A percentile compares a stretch with the other conserved stretches of the same genome.
These are phyloP conservation scores for Hypena proboscidalis DNA, from an alignment of 2,888 invertebrate genomes.

Conservation along the genomic window DNA sequence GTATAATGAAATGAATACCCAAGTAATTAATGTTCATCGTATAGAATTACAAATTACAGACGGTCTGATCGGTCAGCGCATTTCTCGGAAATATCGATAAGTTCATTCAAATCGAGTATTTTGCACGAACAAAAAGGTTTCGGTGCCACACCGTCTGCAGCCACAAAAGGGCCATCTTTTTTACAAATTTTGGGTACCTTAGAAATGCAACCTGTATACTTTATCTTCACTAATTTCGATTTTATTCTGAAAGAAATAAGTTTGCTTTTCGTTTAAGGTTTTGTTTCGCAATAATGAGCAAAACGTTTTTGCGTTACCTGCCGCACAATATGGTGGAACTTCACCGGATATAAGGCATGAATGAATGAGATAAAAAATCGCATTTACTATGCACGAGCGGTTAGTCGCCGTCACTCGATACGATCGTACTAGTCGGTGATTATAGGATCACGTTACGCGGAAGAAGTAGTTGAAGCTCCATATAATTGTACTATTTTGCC, in stretches of 20 bases:
- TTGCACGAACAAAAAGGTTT: slow-evolving; percentile 73
- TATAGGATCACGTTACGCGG: slow-evolving; percentile 76
- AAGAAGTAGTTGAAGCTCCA: slow-evolving; percentile 55
- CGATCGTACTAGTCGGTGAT: slow-evolving; percentile 61
- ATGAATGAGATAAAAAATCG: slow-evolving; percentile 73
- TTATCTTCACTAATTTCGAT: slow-evolving; percentile 51
- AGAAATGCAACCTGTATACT: slow-evolving; percentile 66
- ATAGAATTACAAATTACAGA: slow-evolving; percentile 44
- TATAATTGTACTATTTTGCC: slow-evolving; percentile 38
- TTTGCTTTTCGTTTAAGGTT: slow-evolving; percentile 43
- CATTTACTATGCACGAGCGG: slow-evolving; percentile 82
- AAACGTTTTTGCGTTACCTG: slow-evolving; percentile 71
- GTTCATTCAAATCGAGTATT: slow-evolving; percentile 62
- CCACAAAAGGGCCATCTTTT: slow-evolving; percentile 74
- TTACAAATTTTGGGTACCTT: slow-evolving; percentile 72
- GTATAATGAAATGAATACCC: slow-evolving; percentile 28
- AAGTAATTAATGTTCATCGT: slow-evolving; percentile 34
- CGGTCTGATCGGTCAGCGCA: slow-evolving; percentile 43
- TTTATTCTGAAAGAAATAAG: slow-evolving; percentile 46
- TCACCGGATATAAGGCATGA: slow-evolving; percentile 77
- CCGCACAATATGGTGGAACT: slow-evolving; percentile 69
- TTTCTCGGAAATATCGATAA: slow-evolving; percentile 71
- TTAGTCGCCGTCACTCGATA: slow-evolving; percentile 80
- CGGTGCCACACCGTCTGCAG: slow-evolving; percentile 82
- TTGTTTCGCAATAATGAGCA: slow-evolving; percentile 64